phyloP scores from a whole-genome alignment of 2,113 vertebrate genomes.

The Eonycteris spelaea region DNA sequence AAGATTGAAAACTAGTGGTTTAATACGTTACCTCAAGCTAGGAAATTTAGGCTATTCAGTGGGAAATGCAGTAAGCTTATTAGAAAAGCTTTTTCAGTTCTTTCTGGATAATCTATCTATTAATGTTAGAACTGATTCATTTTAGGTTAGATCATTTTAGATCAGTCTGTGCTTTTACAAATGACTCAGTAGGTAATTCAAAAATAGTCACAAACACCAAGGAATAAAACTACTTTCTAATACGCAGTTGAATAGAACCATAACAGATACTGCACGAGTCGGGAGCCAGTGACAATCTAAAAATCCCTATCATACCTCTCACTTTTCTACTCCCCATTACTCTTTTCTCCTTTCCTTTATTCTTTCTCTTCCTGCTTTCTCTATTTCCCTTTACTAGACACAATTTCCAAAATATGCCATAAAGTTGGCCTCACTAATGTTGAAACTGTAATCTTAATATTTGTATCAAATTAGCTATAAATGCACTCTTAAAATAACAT shows the following conservation, averaged over 20 bases:
- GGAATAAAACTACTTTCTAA: not conserved
- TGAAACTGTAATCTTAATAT: constrained; percentile 20
- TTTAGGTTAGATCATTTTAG: not conserved
- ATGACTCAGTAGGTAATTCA: not conserved
- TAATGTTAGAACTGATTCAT: not conserved
- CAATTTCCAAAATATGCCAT: not conserved
- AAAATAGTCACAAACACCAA: constrained; percentile 10
- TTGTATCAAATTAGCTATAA: not conserved
- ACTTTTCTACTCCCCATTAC: not conserved
- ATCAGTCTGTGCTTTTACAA: not conserved
- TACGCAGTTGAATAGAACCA: not conserved
- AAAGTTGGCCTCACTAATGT: not conserved
- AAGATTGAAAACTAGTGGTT: not conserved
- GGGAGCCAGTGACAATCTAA: not conserved
- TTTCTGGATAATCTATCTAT: not conserved
- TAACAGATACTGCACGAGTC: not conserved
- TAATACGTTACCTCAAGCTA: not conserved
- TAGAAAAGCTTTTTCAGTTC: not conserved
- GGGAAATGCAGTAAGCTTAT: not conserved
- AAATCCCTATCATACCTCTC: not conserved
- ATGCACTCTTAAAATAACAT: not conserved
- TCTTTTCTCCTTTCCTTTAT: not conserved
- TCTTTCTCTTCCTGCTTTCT: not conserved
- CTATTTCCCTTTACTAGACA: not conserved
- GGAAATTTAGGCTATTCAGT: not conserved